Evolutionary conservation across 2,113 vertebrate genomes (phyloP), one percentile per base, ranked within the genome.

Genomic region (Brienomyrus longianalis): DNA sequence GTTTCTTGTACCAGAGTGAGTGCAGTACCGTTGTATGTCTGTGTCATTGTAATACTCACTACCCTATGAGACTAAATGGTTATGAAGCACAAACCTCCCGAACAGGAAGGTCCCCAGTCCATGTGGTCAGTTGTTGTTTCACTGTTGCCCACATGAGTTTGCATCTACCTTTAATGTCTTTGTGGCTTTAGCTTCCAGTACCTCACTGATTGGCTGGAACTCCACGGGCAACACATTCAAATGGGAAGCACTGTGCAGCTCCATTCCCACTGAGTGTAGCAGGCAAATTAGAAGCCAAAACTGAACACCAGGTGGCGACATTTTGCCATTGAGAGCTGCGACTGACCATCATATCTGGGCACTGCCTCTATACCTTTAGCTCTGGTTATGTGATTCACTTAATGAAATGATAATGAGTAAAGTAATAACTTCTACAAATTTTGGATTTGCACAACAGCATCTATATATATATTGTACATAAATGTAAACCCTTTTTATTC

Each of bases 391-490:
- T 93, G 92, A 94, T 92, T 93, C 93, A 91, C 91, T 93, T 89
- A 94, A 92, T 90, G 85, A 91, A 90, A 90, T 87, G 83, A 91
- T 59, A 88, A 92, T 93, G 91, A 94, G 91, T 93, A 90, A 93
- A 93, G 62, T 90, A 93, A 92, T 92, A 93, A 93, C 92, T 92
- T 93, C 77, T 70, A 94, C 91, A 91, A 90, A 94, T 92, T 94
- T 92, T 94, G 94, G 93, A 95, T 91, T 95, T 94, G 92, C 90
- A 59, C 92, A 93, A 91, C 94, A 94, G 93, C 94, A 94, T 95
- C 95, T 96, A 96, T 96, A 95, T 96, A 95, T 94, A 96, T 95
- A 94, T 93, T 96, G 95, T 95, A 96, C 93, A 96, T 96, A 95
- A 94, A 94, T 93, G 94, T 94, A 96, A 94, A 95, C 93, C 95